Evolutionary conservation across 2,888 invertebrate genomes (phyloP).

Genomic region (Aethes cnicana): DNA sequence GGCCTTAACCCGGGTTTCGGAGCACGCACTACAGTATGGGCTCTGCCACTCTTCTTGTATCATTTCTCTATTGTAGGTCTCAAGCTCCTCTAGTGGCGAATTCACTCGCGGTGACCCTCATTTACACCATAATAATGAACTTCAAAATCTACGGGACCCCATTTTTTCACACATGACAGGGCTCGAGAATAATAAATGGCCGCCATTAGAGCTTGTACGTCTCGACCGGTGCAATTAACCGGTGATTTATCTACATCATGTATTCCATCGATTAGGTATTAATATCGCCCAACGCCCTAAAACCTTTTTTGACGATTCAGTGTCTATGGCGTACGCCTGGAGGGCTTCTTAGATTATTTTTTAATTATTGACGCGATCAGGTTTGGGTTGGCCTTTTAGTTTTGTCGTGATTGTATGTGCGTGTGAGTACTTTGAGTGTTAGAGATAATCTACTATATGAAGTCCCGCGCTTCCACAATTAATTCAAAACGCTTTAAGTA

Average conservation of each 20-base stretch:
- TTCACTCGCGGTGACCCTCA: too few species aligned
- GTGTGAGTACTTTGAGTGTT: neutral
- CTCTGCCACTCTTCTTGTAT: too few species aligned
- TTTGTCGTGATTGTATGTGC: neutral
- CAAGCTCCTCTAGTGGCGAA: too few species aligned
- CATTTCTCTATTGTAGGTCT: too few species aligned
- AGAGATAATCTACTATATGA: too few species aligned
- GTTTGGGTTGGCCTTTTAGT: too few species aligned
- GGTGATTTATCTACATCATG: conserved; percentile 50
- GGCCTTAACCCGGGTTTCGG: too few species aligned
- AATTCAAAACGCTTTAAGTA: too few species aligned
- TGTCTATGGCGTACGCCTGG: neutral
- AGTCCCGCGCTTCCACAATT: too few species aligned
- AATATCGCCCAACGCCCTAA: conserved; percentile 36
- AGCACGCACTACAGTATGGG: too few species aligned
- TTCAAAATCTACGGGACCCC: conserved; percentile 4
- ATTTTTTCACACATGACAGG: conserved; percentile 34
- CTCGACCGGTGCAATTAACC: conserved; percentile 42
- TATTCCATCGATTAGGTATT: conserved; percentile 42
- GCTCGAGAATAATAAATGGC: conserved; percentile 47
- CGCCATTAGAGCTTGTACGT: conserved; percentile 40
- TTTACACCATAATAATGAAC: too few species aligned
- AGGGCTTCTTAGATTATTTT: conserved; percentile 6
- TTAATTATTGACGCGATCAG: neutral
- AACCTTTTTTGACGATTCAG: conserved; percentile 2